Base-by-base conservation (phyloP, 2,888 invertebrate genomes). In the Tanaodytes sp. region DNA sequence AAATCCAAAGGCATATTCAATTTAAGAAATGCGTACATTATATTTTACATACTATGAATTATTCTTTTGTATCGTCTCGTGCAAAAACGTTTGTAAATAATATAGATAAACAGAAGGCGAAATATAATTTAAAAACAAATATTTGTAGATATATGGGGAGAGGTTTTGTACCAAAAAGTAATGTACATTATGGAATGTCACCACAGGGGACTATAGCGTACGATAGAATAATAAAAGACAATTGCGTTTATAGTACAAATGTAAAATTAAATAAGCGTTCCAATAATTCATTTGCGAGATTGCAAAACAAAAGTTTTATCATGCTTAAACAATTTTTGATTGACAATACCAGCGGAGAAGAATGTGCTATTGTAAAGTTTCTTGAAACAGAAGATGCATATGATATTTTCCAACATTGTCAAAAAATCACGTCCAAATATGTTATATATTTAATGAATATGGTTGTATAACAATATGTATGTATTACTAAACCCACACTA, bases 231-330 rank as follows among this genome's bases (percentile, higher is more conserved):
- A 54, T 54, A 11, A 54, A 27, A 2, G n/a, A 54, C 12, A 19
- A 18, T 1, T 54, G 42, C 16, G 42, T 54, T 19, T 54, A 42
- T 42, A 18, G n/a, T 8, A 18, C 31, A 11, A 12, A 42, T 11
- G 12, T 2, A 8, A 54, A 30, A 30, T 6, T 18, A 12, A 54
- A 54, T 15, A 42, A 19, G n/a, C 52, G 42, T 12, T 31, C 52
- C 6, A 31, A 42, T 19, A 54, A 54, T 31, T 54, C 42, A 8
- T 54, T 40, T 42, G 40, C 31, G 4, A 3, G 40, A 16, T 11
- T 54, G 15, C 14, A 15, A 12, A 11, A 54, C 31, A 30, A 42
- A 5, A 30, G 1, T 6, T 42, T 42, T 31, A 23, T 54, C 12
- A 16, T 31, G 42, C 31, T 40, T 12, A 2, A 42, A 30, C 12